These are phyloP conservation scores for Pangasianodon hypophthalmus DNA, from an alignment of 2,113 vertebrate species.

Conservation along the genomic window DNA sequence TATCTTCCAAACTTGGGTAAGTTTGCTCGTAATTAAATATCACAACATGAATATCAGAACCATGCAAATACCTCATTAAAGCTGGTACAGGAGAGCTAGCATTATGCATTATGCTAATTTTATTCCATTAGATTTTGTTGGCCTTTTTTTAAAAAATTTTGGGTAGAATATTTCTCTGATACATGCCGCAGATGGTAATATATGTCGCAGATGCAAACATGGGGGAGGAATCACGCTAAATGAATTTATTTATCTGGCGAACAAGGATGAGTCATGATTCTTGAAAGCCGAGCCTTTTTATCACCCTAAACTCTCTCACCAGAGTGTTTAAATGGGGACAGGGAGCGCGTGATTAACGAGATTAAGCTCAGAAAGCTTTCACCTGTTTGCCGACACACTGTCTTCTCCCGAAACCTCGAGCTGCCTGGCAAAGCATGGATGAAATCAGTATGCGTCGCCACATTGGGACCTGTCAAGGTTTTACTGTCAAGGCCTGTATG, in stretches of 20 bases:
- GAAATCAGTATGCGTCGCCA: slow-evolving; percentile 49
- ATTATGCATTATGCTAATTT: slow-evolving; percentile 14
- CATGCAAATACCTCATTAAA: background rate
- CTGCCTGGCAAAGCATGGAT: slow-evolving; percentile 33
- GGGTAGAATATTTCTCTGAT: background rate
- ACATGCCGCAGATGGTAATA: slow-evolving; percentile 12
- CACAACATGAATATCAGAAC: background rate
- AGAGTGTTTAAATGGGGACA: slow-evolving; percentile 24
- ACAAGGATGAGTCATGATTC: slow-evolving; percentile 33
- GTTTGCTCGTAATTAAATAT: background rate
- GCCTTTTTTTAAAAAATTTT: background rate
- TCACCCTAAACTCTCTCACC: slow-evolving; percentile 20
- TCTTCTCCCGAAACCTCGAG: slow-evolving; percentile 28
- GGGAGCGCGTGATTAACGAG: slow-evolving; percentile 29
- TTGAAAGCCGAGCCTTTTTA: slow-evolving; percentile 31
- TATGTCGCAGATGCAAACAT: slow-evolving; percentile 35
- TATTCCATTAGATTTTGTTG: background rate
- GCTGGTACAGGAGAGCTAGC: background rate
- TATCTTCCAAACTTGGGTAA: background rate
- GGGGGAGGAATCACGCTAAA: slow-evolving; percentile 35
- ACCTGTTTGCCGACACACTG: slow-evolving; percentile 47
- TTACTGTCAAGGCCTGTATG: slow-evolving; percentile 30
- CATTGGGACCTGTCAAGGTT: slow-evolving; percentile 47
- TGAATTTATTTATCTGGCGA: slow-evolving; percentile 24
- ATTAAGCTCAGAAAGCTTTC: slow-evolving; percentile 44